Base-by-base conservation (phyloP, 2,888 invertebrate genomes). In the Drosophila macrospina region DNA sequence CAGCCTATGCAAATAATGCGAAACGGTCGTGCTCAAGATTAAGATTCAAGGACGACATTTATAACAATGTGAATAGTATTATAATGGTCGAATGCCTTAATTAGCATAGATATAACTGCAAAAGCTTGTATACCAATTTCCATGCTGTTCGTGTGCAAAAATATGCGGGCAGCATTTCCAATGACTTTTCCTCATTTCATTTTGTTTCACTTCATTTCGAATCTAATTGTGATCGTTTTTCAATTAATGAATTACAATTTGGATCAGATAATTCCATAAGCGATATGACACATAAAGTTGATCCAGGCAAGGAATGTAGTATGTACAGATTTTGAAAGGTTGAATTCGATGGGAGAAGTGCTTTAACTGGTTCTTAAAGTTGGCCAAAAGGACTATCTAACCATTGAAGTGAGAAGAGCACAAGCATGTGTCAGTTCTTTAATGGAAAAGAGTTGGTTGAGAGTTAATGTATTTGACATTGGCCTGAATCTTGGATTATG, bases 31-130 rank as follows among this genome's bases (percentile, higher is more conserved):
- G 60, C 28, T 48, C 39, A 76, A 64, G 64, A 59, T 57, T 57
- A 26, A 54, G 37, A 54, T 69, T 77, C 77, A 76, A 76, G 76
- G 76, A 77, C 74, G 15, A 45, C 62, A 32, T 64, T 63, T 36
- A 41, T 36, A 24, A 48, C 57, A 57, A 54, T 73, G 20, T 45
- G 20, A 56, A 60, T 69, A 57, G 48, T 48, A 0, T 55, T 37
- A 74, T 8, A 57, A 61, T 61, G 44, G 39, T 39, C 44, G 24
- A 63, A 39, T 63, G 4, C 37, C n/a, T 56, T 41, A 74, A 74
- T 60, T 56, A 60, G 8, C 59, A 44, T 60, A 51, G 41, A 30
- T 28, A 34, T 34, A 55, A 34, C 32, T 11, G 55, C 34, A 44
- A 39, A 36, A 51, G 50, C 16, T 30, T 28, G 37, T 10, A 41